Conservation (phyloP, 2,113 vertebrate genomes). For the Aix galericulata region DNA sequence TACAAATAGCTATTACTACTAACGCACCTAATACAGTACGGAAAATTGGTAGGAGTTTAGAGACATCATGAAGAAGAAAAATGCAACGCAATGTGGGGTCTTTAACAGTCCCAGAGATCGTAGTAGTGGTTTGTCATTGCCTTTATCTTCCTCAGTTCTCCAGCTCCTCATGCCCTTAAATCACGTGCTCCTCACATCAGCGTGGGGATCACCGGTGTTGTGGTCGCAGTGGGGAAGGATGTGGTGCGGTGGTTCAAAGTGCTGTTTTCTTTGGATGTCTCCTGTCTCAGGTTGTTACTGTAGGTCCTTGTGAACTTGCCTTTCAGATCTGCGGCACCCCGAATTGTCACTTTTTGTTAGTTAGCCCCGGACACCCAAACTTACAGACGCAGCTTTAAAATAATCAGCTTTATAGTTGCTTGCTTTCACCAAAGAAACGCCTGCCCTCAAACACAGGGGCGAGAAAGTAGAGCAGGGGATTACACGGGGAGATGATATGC, state of each 20-base stretch:
- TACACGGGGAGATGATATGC: background rate
- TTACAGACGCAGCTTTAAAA: background rate
- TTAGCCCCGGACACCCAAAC: background rate
- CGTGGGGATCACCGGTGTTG: background rate
- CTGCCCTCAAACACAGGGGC: background rate
- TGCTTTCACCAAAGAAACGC: background rate
- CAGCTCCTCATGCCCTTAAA: background rate
- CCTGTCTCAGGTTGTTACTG: background rate
- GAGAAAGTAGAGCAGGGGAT: slow-evolving; percentile 18
- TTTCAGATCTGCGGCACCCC: background rate
- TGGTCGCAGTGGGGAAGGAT: background rate
- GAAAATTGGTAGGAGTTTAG: background rate
- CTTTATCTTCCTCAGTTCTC: background rate
- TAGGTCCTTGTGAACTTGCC: background rate
- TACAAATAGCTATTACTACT: slow-evolving; percentile 13
- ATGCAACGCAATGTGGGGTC: background rate
- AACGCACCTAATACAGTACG: background rate
- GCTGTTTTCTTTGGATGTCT: background rate
- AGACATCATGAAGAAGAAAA: slow-evolving; percentile 9
- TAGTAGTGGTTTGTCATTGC: background rate
- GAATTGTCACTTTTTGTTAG: background rate
- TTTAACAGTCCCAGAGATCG: background rate
- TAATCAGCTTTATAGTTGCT: slow-evolving; percentile 13
- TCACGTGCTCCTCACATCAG: background rate
- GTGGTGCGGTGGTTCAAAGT: background rate